phyloP scores from a whole-genome alignment of 2,888 invertebrate species.

The Pristionchus maxplancki region DNA sequence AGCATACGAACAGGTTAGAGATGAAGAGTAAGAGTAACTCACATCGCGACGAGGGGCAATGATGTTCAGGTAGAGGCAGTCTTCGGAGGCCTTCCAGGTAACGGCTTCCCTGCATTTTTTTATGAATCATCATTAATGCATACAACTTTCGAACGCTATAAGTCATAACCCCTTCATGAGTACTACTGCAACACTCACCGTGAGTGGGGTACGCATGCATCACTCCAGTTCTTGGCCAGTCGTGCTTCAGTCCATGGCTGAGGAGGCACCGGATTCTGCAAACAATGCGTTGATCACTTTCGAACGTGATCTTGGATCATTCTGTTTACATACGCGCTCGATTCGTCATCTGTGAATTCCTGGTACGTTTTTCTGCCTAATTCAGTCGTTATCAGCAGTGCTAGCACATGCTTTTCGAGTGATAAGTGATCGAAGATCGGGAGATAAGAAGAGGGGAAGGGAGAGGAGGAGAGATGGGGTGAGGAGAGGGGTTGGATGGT shows the following conservation, averaged over 20 bases:
- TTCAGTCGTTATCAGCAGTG: not conserved
- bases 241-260: conserved; percentile 66
- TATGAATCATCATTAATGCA: not conserved
- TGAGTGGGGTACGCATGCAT: conserved; percentile 64
- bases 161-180: not conserved
- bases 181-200: conserved; percentile 28
- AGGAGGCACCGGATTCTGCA: conserved; percentile 67
- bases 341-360: conserved; percentile 5
- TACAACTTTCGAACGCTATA: not conserved
- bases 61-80: conserved; percentile 72
- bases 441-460: not conserved
- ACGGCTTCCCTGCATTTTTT: conserved; percentile 82
- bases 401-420: not conserved
- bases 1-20: too few relatives aligned
- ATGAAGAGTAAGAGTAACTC: too few relatives aligned
- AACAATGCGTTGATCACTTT: not conserved
- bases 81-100: conserved; percentile 78
- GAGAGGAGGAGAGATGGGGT: not conserved
- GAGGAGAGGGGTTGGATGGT: not conserved
- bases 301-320: not conserved
- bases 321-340: not conserved
- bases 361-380: not conserved
- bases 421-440: not conserved
- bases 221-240: conserved; percentile 65
- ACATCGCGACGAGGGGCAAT: conserved; percentile 63